These are phyloP conservation scores for Austrolebias charrua DNA, from an alignment of 2,797 vertebrate genomes.

Conservation along the genomic window DNA sequence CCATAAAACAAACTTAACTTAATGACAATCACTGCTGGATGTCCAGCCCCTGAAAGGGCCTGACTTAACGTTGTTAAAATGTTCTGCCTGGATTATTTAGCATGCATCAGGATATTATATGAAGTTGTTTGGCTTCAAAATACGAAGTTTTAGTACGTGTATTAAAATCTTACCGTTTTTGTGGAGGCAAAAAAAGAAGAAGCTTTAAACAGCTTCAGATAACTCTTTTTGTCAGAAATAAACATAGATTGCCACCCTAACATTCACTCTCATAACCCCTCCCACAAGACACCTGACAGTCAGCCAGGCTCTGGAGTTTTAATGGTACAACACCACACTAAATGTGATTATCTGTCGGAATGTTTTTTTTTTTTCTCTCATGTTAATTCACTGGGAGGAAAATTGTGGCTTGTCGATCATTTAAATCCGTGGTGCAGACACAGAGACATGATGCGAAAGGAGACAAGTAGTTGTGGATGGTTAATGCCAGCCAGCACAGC, in stretches of 20 bases:
- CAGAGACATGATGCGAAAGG: constrained; percentile 26
- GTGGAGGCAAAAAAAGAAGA: too few relatives aligned
- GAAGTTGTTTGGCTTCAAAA: neutral
- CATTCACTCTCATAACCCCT: constrained; percentile 4
- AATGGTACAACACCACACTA: constrained; percentile 14
- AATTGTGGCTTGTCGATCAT: constrained; percentile 55
- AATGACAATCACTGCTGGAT: too few relatives aligned
- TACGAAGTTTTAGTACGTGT: too few relatives aligned
- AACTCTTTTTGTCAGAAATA: too few relatives aligned
- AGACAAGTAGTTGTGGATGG: constrained; percentile 39
- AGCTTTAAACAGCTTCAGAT: too few relatives aligned
- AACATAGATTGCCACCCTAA: neutral
- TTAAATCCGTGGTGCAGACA: constrained; percentile 47
- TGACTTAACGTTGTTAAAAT: too few relatives aligned
- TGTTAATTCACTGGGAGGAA: constrained; percentile 49
- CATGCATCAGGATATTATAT: too few relatives aligned
- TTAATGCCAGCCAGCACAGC: constrained; percentile 21
- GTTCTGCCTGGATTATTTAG: too few relatives aligned
- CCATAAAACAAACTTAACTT: too few relatives aligned
- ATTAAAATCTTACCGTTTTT: too few relatives aligned
- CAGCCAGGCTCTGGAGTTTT: constrained; percentile 25
- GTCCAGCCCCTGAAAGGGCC: too few relatives aligned
- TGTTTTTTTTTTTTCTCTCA: constrained; percentile 18
- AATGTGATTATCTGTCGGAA: constrained; percentile 58
- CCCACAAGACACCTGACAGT: constrained; percentile 6